Conservation (phyloP, 2,888 invertebrate genomes). For the Acronicta alni region DNA sequence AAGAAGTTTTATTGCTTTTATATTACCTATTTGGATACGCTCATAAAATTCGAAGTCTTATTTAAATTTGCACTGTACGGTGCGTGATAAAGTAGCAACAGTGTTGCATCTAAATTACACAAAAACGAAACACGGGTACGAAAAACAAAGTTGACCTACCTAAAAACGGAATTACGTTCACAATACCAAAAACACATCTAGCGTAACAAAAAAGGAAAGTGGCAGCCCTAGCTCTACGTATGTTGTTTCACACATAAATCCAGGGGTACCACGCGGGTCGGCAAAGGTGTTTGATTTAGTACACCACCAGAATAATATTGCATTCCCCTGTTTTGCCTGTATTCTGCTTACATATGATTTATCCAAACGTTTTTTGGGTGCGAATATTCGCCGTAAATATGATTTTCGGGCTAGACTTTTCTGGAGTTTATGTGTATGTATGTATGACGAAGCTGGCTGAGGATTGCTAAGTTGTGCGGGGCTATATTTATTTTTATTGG, state of each 20-base stretch:
- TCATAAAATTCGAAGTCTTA: background rate
- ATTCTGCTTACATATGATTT: slow-evolving; percentile 57
- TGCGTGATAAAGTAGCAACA: background rate
- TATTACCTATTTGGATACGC: background rate
- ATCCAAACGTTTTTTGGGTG: slow-evolving; percentile 55
- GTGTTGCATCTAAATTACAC: background rate
- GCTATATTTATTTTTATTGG: too few species aligned
- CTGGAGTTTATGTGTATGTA: slow-evolving; percentile 35
- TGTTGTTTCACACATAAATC: slow-evolving; percentile 67
- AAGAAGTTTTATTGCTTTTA: slow-evolving; percentile 7
- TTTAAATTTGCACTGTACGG: background rate
- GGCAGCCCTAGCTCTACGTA: slow-evolving; percentile 51
- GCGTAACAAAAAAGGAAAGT: slow-evolving; percentile 25
- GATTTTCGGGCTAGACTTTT: slow-evolving; percentile 49
- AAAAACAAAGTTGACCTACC: slow-evolving; percentile 2
- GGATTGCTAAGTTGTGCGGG: slow-evolving; percentile 7
- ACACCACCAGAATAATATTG: slow-evolving; percentile 60
- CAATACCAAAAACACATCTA: slow-evolving; percentile 34
- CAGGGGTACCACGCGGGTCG: slow-evolving; percentile 50
- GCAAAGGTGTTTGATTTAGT: slow-evolving; percentile 65
- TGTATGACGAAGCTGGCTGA: slow-evolving; percentile 9
- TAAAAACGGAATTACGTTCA: slow-evolving; percentile 16
- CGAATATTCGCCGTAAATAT: slow-evolving; percentile 49
- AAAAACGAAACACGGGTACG: background rate
- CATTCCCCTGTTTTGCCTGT: slow-evolving; percentile 59